A percentile compares a stretch with the other conserved stretches of the same genome.
phyloP scores from a whole-genome alignment of 2,888 invertebrate species.

The Synanthedon vespiformis region DNA sequence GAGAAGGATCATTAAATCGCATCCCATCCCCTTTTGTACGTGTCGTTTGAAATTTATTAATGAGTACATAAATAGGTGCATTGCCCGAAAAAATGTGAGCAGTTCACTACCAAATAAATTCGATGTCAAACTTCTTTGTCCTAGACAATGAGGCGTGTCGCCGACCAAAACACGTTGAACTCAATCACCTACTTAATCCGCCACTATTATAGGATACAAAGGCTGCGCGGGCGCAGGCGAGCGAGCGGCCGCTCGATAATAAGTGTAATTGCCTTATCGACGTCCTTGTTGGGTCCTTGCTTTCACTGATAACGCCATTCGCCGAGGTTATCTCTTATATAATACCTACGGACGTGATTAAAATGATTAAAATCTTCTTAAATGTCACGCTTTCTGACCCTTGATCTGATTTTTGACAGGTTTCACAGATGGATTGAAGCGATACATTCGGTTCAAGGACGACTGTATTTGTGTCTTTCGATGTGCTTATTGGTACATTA shows the following conservation, averaged over 20 bases:
- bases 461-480: background rate
- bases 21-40: too few relatives aligned
- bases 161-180: slow-evolving; percentile 15
- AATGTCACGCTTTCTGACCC: slow-evolving; percentile 27
- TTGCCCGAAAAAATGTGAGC: too few relatives aligned
- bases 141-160: slow-evolving; percentile 46
- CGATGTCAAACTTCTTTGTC: slow-evolving; percentile 15
- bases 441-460: slow-evolving; percentile 1
- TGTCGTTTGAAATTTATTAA: too few relatives aligned
- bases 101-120: too few relatives aligned
- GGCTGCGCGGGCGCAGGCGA: slow-evolving; percentile 20
- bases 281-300: slow-evolving; percentile 62
- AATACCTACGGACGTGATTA: slow-evolving; percentile 15
- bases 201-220: slow-evolving; percentile 14
- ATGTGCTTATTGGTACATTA: background rate
- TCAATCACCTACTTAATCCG: slow-evolving; percentile 36
- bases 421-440: background rate
- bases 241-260: slow-evolving; percentile 35
- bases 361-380: slow-evolving; percentile 17
- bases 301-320: slow-evolving; percentile 60
- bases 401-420: slow-evolving; percentile 21
- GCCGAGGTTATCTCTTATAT: slow-evolving; percentile 40
- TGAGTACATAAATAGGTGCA: too few relatives aligned
- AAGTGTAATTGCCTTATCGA: slow-evolving; percentile 52
- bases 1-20: too few relatives aligned